Conservation (phyloP, 2,113 vertebrate species). For the Sylvicapra grimmia region DNA sequence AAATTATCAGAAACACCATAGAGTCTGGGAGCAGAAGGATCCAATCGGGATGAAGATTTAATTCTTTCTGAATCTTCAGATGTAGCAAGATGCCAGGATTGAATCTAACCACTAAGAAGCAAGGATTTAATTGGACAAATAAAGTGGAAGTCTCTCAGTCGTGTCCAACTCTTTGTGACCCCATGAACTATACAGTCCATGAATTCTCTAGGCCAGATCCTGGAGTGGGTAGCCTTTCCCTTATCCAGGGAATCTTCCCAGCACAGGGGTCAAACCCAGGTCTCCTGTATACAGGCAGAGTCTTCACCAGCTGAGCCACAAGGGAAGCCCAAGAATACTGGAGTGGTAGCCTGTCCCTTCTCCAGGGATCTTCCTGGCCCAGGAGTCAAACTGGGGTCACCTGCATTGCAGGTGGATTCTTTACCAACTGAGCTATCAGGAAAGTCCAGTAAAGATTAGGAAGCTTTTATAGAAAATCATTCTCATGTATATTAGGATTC, state of each 20-base stretch:
- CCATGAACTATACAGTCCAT: background rate
- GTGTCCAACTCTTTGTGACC: background rate
- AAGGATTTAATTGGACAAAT: background rate
- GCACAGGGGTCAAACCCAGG: background rate
- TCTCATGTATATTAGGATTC: background rate
- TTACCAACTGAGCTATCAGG: background rate
- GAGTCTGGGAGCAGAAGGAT: background rate
- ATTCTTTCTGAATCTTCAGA: background rate
- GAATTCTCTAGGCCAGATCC: background rate
- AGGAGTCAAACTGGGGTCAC: background rate
- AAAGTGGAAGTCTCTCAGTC: background rate
- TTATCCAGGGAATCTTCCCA: background rate
- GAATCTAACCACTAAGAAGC: background rate
- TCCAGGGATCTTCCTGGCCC: rapidly evolving
- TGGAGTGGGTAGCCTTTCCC: background rate
- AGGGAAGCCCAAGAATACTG: background rate
- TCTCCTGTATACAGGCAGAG: background rate
- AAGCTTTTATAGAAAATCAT: background rate
- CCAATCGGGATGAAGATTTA: background rate
- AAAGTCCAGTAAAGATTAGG: background rate
- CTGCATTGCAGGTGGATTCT: background rate
- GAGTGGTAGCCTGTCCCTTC: background rate
- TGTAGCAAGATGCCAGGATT: background rate
- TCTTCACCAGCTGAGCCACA: background rate
- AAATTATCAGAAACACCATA: background rate